Evolutionary conservation across 2,888 invertebrate genomes (phyloP).

Genomic region (Acholoe squamosa): DNA sequence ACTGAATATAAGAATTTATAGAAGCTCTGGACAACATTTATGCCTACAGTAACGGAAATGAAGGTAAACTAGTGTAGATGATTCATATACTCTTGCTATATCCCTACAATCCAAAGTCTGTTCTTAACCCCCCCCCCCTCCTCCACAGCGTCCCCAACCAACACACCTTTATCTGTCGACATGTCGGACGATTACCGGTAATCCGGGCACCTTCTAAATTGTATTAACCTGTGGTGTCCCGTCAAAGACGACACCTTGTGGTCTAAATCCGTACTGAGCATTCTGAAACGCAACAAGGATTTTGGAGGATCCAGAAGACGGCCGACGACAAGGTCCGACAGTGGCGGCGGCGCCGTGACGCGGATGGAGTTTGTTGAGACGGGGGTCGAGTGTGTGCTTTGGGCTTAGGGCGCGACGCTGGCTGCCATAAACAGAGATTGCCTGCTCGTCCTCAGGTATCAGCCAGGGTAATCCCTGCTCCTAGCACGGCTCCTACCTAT

Average conservation of each 20-base stretch:
- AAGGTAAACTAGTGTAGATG: too few relatives aligned
- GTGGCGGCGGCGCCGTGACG: background rate
- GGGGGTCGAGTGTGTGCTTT: background rate
- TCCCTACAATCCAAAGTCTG: too few relatives aligned
- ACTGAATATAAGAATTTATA: too few relatives aligned
- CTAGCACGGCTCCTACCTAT: too few relatives aligned
- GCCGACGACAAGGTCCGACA: background rate
- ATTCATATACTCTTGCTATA: too few relatives aligned
- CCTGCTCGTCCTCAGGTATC: too few relatives aligned
- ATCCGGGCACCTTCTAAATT: conserved; percentile 10
- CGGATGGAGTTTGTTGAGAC: background rate
- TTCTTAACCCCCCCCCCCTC: background rate
- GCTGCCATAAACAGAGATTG: conserved; percentile 33
- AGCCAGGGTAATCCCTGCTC: too few relatives aligned
- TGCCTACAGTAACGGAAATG: too few relatives aligned
- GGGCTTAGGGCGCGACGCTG: background rate
- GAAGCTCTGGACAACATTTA: too few relatives aligned
- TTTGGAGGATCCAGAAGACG: background rate
- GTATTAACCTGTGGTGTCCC: background rate
- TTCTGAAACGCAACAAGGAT: conserved; percentile 14
- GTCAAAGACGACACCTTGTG: background rate
- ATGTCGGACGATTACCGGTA: background rate
- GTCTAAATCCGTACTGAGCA: background rate
- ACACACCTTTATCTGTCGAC: background rate
- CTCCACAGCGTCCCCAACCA: background rate